Evolutionary conservation across 2,888 invertebrate species (phyloP).

Genomic region (Ferrisia virgata): DNA sequence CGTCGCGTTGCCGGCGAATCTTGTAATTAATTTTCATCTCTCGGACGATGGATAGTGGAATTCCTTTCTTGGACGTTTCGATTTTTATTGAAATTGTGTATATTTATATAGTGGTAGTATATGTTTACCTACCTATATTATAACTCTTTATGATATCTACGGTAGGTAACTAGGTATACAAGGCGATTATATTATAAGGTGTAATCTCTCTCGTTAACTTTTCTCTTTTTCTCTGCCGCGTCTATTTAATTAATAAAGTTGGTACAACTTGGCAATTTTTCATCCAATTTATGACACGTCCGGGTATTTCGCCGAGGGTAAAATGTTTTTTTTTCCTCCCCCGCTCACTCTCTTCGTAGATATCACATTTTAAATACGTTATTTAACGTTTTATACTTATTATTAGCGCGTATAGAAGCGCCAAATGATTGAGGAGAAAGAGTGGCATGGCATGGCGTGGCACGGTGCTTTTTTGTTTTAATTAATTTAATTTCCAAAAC

Average conservation of each 20-base stretch:
- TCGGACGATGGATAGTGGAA: not conserved
- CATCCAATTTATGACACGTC: slow-evolving; percentile 5
- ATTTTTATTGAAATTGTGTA: not conserved
- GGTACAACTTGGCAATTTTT: not conserved
- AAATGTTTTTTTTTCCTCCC: not conserved
- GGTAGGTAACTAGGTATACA: not conserved
- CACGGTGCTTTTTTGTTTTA: slow-evolving; percentile 9
- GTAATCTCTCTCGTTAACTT: not conserved
- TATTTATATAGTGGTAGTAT: not conserved
- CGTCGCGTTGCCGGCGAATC: not conserved
- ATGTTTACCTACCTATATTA: not conserved
- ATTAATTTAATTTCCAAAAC: slow-evolving; percentile 17
- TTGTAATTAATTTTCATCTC: slow-evolving; percentile 23
- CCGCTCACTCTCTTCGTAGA: no score
- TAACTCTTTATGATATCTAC: not conserved
- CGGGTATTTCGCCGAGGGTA: not conserved
- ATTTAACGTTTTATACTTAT: not conserved
- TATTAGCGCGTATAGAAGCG: not conserved
- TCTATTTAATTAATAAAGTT: slow-evolving; percentile 13
- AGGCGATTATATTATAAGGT: not conserved
- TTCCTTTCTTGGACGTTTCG: not conserved
- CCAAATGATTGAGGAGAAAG: not conserved
- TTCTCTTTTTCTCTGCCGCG: not conserved
- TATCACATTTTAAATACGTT: not conserved
- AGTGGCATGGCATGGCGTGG: not conserved